Percentiles rank a stretch among this genome's conserved stretches.
Evolutionary conservation across 1,140 invertebrate genomes (phyloP).

Genomic region (Scaptomyza montana): DNA sequence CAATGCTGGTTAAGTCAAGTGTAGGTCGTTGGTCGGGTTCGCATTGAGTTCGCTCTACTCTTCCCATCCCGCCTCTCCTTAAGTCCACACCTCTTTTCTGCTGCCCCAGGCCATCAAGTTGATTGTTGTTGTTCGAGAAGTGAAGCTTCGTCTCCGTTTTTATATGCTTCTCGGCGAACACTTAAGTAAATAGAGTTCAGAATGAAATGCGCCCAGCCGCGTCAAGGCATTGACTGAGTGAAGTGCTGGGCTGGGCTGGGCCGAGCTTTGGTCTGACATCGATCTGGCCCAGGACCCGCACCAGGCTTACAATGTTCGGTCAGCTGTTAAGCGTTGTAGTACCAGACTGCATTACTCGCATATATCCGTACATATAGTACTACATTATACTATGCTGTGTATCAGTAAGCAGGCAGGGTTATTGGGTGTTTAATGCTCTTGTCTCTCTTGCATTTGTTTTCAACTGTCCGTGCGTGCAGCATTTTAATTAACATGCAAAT

Average conservation of each 20-base stretch:
- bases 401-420: slow-evolving; percentile 10
- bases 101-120: slow-evolving; percentile 36
- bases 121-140: slow-evolving; percentile 49
- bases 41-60: slow-evolving; percentile 16
- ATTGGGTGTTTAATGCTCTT: slow-evolving; percentile 61
- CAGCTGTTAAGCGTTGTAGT: slow-evolving; percentile 45
- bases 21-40: slow-evolving; percentile 78
- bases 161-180: slow-evolving; percentile 60
- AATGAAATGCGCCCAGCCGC: slow-evolving; percentile 75
- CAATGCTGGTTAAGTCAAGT: slow-evolving; percentile 83
- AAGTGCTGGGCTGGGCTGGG: slow-evolving; percentile 54
- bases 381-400: not conserved
- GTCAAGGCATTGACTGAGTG: slow-evolving; percentile 50
- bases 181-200: slow-evolving; percentile 81
- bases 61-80: not conserved
- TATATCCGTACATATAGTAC: not conserved
- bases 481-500: slow-evolving; percentile 82
- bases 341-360: slow-evolving; percentile 32
- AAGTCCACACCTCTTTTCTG: not conserved
- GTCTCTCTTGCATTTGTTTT: slow-evolving; percentile 75
- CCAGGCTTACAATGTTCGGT: slow-evolving; percentile 53
- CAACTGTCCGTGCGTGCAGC: slow-evolving; percentile 74
- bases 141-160: slow-evolving; percentile 37
- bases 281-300: slow-evolving; percentile 50
- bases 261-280: slow-evolving; percentile 59